Evolutionary conservation across 2,888 invertebrate species (phyloP).

Genomic region (Eutolmus rufibarbis): DNA sequence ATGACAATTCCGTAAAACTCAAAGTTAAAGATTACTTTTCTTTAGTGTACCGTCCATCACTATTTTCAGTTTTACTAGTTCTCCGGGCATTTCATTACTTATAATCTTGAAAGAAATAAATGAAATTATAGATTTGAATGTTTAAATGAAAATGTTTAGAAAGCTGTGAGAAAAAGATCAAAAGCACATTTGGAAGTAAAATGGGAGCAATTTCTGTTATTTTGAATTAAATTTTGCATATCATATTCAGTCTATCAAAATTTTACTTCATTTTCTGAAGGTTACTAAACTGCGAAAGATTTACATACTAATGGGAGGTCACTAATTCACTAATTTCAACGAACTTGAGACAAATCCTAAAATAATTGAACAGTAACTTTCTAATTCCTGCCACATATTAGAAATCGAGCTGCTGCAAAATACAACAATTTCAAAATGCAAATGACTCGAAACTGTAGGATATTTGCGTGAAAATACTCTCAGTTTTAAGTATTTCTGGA

Average conservation of each 20-base stretch:
- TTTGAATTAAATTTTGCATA: background rate
- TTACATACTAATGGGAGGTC: background rate
- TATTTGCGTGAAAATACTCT: background rate
- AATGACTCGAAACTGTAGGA: background rate
- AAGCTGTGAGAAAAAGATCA: too few species aligned
- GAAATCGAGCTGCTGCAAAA: background rate
- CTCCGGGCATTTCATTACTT: too few species aligned
- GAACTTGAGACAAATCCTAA: background rate
- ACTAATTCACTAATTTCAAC: background rate
- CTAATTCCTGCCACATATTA: background rate
- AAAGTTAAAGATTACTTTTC: too few species aligned
- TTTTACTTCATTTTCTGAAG: background rate
- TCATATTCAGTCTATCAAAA: background rate
- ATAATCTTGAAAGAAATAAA: too few species aligned
- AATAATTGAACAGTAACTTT: background rate
- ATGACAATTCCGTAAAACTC: background rate
- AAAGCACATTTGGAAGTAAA: too few species aligned
- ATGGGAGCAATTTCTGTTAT: too few species aligned
- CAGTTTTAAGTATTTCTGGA: background rate
- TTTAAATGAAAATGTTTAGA: too few species aligned
- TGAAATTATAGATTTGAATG: too few species aligned
- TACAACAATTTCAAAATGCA: background rate
- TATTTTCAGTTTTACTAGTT: too few species aligned
- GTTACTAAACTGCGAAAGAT: background rate
- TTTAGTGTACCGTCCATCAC: too few species aligned